Conservation (phyloP, 2,113 vertebrate species). For the Phalacrocorax pelagicus region DNA sequence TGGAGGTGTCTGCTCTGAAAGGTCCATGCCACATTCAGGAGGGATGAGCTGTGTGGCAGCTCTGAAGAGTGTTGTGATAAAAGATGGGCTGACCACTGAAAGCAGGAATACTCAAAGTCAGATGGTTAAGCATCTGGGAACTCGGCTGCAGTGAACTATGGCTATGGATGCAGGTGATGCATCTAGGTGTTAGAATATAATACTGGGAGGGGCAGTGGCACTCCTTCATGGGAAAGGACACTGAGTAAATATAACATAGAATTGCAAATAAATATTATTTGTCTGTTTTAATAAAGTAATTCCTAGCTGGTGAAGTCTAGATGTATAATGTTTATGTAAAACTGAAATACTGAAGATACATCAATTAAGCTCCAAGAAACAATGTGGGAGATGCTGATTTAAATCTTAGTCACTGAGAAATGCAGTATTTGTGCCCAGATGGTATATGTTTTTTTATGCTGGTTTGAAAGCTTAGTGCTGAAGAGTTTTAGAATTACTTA, state of each 20-base stretch:
- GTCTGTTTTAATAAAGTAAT: neutral
- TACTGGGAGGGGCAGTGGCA: neutral
- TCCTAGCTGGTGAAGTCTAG: neutral
- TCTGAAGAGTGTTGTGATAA: neutral
- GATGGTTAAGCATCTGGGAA: neutral
- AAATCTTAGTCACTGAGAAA: neutral
- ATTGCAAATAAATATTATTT: neutral
- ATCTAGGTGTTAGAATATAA: neutral
- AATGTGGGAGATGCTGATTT: neutral
- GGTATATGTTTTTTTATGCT: neutral
- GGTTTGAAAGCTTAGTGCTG: neutral
- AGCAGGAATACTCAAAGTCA: neutral
- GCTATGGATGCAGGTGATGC: accelerated
- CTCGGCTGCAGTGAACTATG: neutral
- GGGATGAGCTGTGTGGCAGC: neutral
- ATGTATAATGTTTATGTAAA: neutral
- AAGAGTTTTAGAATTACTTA: neutral
- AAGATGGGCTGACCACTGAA: neutral
- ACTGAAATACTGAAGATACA: neutral
- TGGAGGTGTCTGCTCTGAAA: neutral
- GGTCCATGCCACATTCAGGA: neutral
- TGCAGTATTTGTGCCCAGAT: neutral
- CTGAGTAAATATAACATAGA: neutral
- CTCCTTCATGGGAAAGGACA: neutral
- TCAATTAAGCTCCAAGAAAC: neutral